Conservation (phyloP, 2,797 vertebrate genomes). For the Carapus acus region DNA sequence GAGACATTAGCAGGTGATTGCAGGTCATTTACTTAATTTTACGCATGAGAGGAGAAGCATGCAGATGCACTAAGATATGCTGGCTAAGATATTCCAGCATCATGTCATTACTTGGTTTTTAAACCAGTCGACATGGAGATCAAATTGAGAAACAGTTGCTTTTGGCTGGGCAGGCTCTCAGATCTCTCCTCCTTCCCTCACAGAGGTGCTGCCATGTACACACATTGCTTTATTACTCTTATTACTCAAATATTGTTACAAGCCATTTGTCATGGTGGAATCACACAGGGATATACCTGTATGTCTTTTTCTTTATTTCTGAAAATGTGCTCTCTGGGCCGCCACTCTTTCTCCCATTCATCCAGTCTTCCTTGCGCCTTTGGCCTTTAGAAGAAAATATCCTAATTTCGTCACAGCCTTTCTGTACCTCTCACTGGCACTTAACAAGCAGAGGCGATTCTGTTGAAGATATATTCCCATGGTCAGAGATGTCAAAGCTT, state of each 20-base stretch:
- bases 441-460: slow-evolving; percentile 22
- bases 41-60: slow-evolving; percentile 12
- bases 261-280: slow-evolving; percentile 21
- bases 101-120: background rate
- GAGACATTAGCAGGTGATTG: slow-evolving; percentile 23
- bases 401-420: slow-evolving; percentile 47
- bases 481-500: slow-evolving; percentile 22
- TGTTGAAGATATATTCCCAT: slow-evolving; percentile 46
- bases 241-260: no score
- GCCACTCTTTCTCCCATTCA: slow-evolving; percentile 48
- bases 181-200: slow-evolving; percentile 9
- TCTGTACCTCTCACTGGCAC: slow-evolving; percentile 16
- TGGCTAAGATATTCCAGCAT: background rate
- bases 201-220: slow-evolving; percentile 19
- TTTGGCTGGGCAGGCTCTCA: slow-evolving; percentile 4
- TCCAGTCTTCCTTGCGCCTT: slow-evolving; percentile 42
- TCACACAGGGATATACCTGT: slow-evolving; percentile 35
- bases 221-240: no score
- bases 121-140: background rate
- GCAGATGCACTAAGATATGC: slow-evolving; percentile 9
- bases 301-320: slow-evolving; percentile 37
- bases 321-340: slow-evolving; percentile 37
- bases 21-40: slow-evolving; percentile 25
- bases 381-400: slow-evolving; percentile 44
- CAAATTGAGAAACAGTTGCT: slow-evolving; percentile 14